These are phyloP conservation scores for Enteromius fasciolatus DNA, from an alignment of 2,797 vertebrate species.

Conservation along the genomic window DNA sequence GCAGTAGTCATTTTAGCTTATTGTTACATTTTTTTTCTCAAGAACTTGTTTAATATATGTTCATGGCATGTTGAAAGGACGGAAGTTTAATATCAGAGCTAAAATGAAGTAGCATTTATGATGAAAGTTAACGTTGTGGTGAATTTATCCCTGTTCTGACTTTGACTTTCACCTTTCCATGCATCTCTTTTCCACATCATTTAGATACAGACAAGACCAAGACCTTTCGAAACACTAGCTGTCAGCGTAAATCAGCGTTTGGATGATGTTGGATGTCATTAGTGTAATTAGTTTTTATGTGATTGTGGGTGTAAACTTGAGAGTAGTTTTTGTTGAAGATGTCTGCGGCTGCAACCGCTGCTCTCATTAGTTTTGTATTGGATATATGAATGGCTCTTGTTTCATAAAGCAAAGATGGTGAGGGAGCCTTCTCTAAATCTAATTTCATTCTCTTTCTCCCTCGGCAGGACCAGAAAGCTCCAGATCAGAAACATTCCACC, in stretches of 20 bases:
- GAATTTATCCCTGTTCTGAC: constrained; percentile 29
- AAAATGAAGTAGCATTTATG: background rate
- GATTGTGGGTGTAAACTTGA: constrained; percentile 12
- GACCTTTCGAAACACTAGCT: background rate
- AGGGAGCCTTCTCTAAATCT: background rate
- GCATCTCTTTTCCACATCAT: constrained; percentile 9
- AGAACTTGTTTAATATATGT: background rate
- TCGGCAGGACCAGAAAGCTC: constrained; percentile 90
- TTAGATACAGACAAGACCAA: constrained; percentile 4
- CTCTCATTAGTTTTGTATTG: background rate
- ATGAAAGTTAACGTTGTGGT: background rate
- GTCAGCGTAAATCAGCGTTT: constrained; percentile 19
- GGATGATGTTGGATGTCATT: constrained; percentile 17
- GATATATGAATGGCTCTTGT: background rate
- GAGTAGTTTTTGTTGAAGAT: constrained; percentile 9
- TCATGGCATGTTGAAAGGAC: background rate
- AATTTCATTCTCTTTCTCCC: constrained; percentile 31
- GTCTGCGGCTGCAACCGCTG: background rate
- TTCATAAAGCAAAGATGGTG: background rate
- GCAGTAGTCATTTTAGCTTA: background rate
- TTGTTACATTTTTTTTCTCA: background rate
- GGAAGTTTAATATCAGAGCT: background rate
- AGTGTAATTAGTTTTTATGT: constrained; percentile 20
- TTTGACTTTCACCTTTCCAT: constrained; percentile 28
- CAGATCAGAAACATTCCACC: constrained; percentile 96